Evolutionary conservation across 2,113 vertebrate genomes (phyloP).

Genomic region (Centropus bengalensis): DNA sequence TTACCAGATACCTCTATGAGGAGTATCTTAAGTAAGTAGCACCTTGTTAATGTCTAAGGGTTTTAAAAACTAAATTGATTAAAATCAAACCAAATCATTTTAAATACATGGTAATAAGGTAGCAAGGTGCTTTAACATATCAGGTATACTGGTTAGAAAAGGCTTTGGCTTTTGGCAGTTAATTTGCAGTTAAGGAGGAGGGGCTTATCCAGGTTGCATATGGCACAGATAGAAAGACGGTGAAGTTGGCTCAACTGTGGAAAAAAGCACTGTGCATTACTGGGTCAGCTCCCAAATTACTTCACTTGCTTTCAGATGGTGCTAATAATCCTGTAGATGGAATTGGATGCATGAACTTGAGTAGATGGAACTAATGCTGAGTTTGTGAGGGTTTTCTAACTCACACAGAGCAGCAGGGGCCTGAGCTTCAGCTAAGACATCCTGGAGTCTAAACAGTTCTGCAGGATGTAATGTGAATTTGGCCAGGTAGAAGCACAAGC

Average conservation of each 20-base stretch:
- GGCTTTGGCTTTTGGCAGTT: neutral
- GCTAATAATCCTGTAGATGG: neutral
- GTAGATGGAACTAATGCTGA: neutral
- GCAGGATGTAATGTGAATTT: neutral
- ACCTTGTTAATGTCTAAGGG: neutral
- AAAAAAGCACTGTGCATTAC: neutral
- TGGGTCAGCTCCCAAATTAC: neutral
- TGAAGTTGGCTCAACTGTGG: rapidly evolving
- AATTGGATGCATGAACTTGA: neutral
- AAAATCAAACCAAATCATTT: neutral
- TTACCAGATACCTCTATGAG: conserved; percentile 93
- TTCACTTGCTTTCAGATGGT: neutral
- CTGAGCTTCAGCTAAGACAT: neutral
- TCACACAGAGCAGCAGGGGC: neutral
- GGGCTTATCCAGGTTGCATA: neutral
- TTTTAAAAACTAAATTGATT: neutral
- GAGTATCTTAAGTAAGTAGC: conserved; percentile 94
- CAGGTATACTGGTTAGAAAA: neutral
- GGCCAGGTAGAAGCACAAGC: neutral
- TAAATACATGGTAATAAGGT: neutral
- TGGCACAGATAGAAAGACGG: neutral
- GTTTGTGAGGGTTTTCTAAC: neutral
- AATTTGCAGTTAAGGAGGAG: neutral
- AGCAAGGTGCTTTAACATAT: neutral
- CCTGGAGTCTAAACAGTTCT: neutral